A percentile compares a stretch with the other conserved stretches of the same genome.
Conservation (phyloP, 2,113 vertebrate genomes). For the Corvus moneduloides region DNA sequence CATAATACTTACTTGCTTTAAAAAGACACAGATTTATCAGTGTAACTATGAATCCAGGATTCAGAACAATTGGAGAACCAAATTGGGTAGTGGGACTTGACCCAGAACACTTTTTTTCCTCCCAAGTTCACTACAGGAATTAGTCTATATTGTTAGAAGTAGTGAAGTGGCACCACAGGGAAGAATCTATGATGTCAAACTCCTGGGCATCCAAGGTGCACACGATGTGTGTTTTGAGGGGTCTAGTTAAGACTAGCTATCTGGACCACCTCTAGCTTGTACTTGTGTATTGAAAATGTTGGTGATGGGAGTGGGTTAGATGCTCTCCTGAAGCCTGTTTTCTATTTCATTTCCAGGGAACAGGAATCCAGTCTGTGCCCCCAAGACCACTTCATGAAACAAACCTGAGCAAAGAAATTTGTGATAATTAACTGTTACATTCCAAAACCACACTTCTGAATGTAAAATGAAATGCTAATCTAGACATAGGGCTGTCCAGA, state of each 20-base stretch:
- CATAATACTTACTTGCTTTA: not conserved
- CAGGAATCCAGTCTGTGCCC: not conserved
- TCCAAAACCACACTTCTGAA: not conserved
- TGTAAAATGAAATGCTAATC: not conserved
- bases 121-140: not conserved
- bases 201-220: not conserved
- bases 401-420: not conserved
- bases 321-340: not conserved
- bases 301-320: not conserved
- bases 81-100: fast-evolving
- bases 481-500: not conserved
- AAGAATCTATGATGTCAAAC: not conserved
- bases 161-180: not conserved
- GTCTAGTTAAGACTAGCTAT: not conserved
- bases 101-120: not conserved
- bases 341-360: not conserved
- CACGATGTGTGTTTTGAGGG: not conserved
- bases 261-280: not conserved
- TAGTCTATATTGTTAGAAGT: not conserved
- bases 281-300: not conserved
- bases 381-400: not conserved
- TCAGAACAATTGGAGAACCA: not conserved
- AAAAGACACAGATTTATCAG: not conserved
- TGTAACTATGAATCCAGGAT: not conserved
- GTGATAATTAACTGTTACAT: not conserved